These are phyloP conservation scores for Melieria crassipennis DNA, from an alignment of 2,888 invertebrate genomes.

Conservation along the genomic window DNA sequence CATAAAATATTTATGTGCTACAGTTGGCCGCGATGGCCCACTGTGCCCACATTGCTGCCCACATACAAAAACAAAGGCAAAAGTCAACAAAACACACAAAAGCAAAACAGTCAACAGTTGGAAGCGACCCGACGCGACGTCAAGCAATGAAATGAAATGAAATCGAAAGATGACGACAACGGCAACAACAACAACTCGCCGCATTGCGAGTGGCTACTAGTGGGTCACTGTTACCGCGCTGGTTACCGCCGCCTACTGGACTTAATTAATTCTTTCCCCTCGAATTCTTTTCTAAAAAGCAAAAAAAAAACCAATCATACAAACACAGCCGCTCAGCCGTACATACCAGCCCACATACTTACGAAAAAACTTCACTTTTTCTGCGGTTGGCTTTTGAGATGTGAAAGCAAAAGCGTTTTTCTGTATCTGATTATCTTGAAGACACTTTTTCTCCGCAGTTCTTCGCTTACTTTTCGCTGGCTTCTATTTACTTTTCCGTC, in stretches of 20 bases:
- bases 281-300: constrained; percentile 36
- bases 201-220: constrained; percentile 48
- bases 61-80: too few relatives aligned
- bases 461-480: neutral
- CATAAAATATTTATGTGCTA: too few relatives aligned
- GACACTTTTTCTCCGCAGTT: constrained; percentile 20
- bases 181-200: constrained; percentile 2
- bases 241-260: constrained; percentile 6
- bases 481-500: neutral
- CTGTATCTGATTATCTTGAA: constrained; percentile 35
- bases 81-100: too few relatives aligned
- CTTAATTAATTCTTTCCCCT: constrained; percentile 39
- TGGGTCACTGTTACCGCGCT: constrained; percentile 62
- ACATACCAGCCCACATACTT: neutral
- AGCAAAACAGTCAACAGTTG: too few relatives aligned
- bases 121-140: neutral
- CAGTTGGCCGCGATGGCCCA: too few relatives aligned
- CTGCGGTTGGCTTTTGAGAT: constrained; percentile 29
- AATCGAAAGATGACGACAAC: constrained; percentile 27
- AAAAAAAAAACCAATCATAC: neutral
- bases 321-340: constrained; percentile 10
- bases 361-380: constrained; percentile 48
- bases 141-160: constrained; percentile 21
- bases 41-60: too few relatives aligned
- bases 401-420: constrained; percentile 50